Base-by-base conservation (phyloP, 2,113 vertebrate genomes). In the Hemiscyllium ocellatum region DNA sequence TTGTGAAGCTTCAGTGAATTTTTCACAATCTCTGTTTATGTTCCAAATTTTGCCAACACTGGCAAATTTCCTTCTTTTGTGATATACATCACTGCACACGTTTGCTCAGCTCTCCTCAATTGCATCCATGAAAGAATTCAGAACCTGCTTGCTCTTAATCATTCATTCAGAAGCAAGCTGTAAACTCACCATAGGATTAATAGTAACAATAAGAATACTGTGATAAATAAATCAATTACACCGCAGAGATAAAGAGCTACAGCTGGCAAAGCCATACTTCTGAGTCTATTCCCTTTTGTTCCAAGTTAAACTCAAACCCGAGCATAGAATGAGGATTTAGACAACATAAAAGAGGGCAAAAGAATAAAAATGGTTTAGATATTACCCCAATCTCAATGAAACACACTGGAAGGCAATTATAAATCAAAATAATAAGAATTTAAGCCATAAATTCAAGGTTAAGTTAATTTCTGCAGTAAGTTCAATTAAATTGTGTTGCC, bases 131-230 rank as follows among this genome's bases (percentile, higher is more conserved):
- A 89, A 56, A 89, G 52, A 15, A 33, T 89, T 89, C 52, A 56
- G 24, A 61, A 56, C 52, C 52, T 56, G 86, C 86, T 33, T 4
- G 29, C 26, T 61, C 24, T 89, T 56, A 89, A 61, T 89, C 86
- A 89, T 61, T 56, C 29, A 61, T 89, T 89, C 86, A 89, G 15
- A 61, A 56, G 29, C 86, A 56, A 89, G 33, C 26, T 15, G 12
- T 89, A 89, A 61, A 89, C 56, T 13, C 86, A 89, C 86, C 33
- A 26, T 61, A 89, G 52, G 86, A 89, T 89, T 89, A 89, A 89
- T 89, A 89, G 50, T 89, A 89, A 89, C 52, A 61, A 61, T 17
- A 33, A 89, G 52, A 89, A 61, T 61, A 52, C 50, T 61, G 50
- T 89, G 86, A 89, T 89, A 56, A 61, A 52, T 89, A 50, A 89